These are phyloP conservation scores for Brachionus asplanchnoidis DNA, from an alignment of 1,140 invertebrate species.

Conservation along the genomic window DNA sequence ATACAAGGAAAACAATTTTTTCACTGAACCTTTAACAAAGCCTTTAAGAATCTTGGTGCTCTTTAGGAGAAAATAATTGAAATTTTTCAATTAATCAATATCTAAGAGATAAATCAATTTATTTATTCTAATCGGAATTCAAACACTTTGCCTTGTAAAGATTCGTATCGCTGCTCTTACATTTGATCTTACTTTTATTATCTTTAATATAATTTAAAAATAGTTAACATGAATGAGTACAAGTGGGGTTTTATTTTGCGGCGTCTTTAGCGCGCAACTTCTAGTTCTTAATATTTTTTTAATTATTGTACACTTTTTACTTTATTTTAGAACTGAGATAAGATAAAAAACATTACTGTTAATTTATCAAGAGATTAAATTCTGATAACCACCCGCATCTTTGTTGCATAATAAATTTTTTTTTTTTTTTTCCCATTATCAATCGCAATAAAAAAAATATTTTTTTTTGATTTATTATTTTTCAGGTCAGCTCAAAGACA, in stretches of 20 bases:
- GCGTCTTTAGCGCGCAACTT: background rate
- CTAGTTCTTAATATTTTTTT: background rate
- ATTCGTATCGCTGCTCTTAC: constrained; percentile 18
- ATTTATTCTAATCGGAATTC: constrained; percentile 19
- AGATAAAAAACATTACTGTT: background rate
- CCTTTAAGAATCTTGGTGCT: background rate
- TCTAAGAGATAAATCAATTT: constrained; percentile 10
- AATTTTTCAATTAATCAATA: constrained; percentile 3
- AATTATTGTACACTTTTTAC: background rate
- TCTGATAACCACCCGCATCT: background rate
- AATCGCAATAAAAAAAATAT: background rate
- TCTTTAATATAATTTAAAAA: background rate
- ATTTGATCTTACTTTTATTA: constrained; percentile 28
- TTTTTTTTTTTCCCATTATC: background rate
- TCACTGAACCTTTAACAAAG: constrained; percentile 18
- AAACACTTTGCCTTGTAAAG: constrained; percentile 10
- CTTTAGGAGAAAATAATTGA: background rate
- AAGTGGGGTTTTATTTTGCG: background rate
- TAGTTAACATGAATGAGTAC: constrained; percentile 19
- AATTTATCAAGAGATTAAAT: background rate
- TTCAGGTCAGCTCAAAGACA: background rate
- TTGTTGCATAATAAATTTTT: background rate
- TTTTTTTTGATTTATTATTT: background rate
- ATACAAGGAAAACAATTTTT: constrained; percentile 24
- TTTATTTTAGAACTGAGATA: background rate